Conservation (phyloP, 2,113 vertebrate genomes). For the Erythrocercus mccallii region DNA sequence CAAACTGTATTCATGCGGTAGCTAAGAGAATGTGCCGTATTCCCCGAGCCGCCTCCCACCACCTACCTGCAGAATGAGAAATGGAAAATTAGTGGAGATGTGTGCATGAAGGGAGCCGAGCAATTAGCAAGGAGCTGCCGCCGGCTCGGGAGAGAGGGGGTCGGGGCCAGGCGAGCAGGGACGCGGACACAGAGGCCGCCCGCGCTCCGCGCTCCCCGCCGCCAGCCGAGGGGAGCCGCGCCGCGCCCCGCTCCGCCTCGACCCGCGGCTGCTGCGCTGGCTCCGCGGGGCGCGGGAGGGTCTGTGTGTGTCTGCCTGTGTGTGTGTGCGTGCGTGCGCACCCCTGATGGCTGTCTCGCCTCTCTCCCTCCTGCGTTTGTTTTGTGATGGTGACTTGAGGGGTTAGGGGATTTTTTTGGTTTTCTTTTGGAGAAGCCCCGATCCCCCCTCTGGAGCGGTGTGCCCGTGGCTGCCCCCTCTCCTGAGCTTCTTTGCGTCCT, state of each 20-base stretch:
- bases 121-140: slow-evolving; percentile 87
- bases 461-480: not conserved
- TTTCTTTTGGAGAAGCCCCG: not conserved
- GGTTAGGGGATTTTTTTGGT: not conserved
- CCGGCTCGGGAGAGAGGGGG: slow-evolving; percentile 54
- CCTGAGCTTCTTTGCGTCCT: not conserved
- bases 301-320: not conserved
- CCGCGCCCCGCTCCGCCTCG: not conserved
- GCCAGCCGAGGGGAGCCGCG: not conserved
- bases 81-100: slow-evolving; percentile 97
- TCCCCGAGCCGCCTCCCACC: slow-evolving; percentile 83
- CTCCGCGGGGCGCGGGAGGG: not conserved
- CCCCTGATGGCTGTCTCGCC: not conserved
- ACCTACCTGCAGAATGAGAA: slow-evolving; percentile 92
- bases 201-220: not conserved
- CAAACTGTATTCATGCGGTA: slow-evolving; percentile 83
- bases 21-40: slow-evolving; percentile 84
- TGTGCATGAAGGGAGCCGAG: slow-evolving; percentile 88
- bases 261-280: not conserved
- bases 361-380: not conserved
- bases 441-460: not conserved
- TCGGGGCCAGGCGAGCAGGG: slow-evolving; percentile 68
- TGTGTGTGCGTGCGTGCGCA: not conserved
- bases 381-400: not conserved
- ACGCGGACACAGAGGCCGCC: slow-evolving; percentile 30